Evolutionary conservation across 2,113 vertebrate species (phyloP).

Genomic region (Rynchops niger): DNA sequence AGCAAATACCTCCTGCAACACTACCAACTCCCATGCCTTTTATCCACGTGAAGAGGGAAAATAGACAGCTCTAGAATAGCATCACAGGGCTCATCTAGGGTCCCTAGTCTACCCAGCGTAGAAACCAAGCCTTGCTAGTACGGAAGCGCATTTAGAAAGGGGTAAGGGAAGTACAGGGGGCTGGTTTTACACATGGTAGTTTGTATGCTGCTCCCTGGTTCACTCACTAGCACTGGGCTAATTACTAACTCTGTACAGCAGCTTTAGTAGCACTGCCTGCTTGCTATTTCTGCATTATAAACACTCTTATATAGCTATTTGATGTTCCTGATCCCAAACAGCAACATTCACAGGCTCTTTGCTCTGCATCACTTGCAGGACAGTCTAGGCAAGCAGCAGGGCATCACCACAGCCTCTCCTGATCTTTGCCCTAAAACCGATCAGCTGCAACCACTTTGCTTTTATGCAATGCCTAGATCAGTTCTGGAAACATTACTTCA

Average conservation of each 20-base stretch:
- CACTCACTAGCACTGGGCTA: background rate
- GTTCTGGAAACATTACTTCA: background rate
- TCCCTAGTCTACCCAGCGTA: background rate
- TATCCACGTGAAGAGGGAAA: background rate
- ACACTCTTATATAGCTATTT: background rate
- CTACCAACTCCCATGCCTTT: background rate
- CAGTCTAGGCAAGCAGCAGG: background rate
- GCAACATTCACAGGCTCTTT: background rate
- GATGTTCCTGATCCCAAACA: background rate
- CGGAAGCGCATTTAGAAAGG: background rate
- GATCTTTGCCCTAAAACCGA: background rate
- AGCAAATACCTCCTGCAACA: background rate
- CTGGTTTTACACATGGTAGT: background rate
- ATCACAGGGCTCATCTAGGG: background rate
- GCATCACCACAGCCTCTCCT: background rate
- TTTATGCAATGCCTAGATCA: background rate
- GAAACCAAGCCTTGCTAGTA: background rate
- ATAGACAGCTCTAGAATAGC: background rate
- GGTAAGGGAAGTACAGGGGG: background rate
- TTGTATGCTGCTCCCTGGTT: background rate
- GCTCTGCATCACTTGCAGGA: background rate
- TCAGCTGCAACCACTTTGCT: background rate
- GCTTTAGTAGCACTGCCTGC: background rate
- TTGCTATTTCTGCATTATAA: background rate
- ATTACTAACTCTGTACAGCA: background rate